phyloP scores from a whole-genome alignment of 2,113 vertebrate genomes.

The Aldabrachelys gigantea region DNA sequence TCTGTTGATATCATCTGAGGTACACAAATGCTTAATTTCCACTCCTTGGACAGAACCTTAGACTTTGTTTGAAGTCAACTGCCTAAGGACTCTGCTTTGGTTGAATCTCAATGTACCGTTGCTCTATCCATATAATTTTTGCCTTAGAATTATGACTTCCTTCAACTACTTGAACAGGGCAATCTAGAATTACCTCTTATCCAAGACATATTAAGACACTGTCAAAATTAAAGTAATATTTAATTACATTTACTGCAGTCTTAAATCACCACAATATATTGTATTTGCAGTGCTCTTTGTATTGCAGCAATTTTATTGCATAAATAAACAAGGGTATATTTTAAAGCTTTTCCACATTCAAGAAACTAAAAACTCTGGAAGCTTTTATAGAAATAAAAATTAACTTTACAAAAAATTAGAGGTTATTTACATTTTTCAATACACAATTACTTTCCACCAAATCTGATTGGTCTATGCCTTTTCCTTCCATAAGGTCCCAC shows the following conservation, averaged over 20 bases:
- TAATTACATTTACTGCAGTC: background rate
- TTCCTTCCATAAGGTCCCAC: conserved; percentile 63
- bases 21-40: background rate
- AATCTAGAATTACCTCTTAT: background rate
- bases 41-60: background rate
- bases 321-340: conserved; percentile 76
- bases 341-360: conserved; percentile 55
- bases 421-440: conserved; percentile 48
- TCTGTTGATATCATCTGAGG: background rate
- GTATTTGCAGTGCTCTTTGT: background rate
- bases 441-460: conserved; percentile 14
- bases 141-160: background rate
- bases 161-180: background rate
- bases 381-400: conserved; percentile 63
- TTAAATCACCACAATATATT: background rate
- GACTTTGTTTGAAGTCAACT: background rate
- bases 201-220: background rate
- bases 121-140: background rate
- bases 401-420: conserved; percentile 66
- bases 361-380: conserved; percentile 60
- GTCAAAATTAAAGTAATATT: background rate
- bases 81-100: background rate
- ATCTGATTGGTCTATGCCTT: conserved; percentile 47
- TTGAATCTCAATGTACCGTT: background rate
- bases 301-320: conserved; percentile 71